Evolutionary conservation across 2,113 vertebrate genomes (phyloP).

Genomic region (Bostrychus sinensis): DNA sequence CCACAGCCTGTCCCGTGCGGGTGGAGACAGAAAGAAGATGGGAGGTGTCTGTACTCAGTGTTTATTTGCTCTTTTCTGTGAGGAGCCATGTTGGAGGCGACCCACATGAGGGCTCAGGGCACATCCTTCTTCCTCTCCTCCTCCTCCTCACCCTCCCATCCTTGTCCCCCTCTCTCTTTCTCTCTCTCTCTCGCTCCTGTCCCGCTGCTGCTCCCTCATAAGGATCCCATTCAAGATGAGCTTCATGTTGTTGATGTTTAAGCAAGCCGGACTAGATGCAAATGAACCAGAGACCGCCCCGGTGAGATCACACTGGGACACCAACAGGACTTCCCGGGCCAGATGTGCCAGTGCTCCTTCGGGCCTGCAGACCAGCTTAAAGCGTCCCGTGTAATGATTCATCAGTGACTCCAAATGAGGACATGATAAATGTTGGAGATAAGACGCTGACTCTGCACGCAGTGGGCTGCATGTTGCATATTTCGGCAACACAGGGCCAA

Average conservation of each 20-base stretch:
- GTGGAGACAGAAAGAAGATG: slow-evolving; percentile 46
- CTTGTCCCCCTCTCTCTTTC: background rate
- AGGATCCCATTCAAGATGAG: slow-evolving; percentile 51
- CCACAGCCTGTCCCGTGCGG: slow-evolving; percentile 47
- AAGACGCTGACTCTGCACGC: background rate
- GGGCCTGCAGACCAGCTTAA: background rate
- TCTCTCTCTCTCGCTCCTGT: slow-evolving; percentile 1
- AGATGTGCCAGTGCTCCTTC: background rate
- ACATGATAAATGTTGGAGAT: background rate
- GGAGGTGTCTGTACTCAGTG: slow-evolving; percentile 55
- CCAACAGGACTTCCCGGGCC: slow-evolving; percentile 3
- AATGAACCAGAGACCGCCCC: slow-evolving; percentile 50
- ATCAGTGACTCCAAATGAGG: background rate
- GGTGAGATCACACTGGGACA: slow-evolving; percentile 46
- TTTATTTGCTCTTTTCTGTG: slow-evolving; percentile 79
- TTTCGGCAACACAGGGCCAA: too few species aligned
- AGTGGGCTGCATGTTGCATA: too few species aligned
- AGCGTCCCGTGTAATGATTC: background rate
- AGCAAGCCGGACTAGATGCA: slow-evolving; percentile 50
- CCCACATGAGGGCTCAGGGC: slow-evolving; percentile 73
- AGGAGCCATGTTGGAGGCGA: slow-evolving; percentile 67
- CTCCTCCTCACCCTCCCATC: slow-evolving; percentile 38
- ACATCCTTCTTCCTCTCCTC: slow-evolving; percentile 59
- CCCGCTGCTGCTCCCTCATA: slow-evolving; percentile 45
- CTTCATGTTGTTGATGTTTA: slow-evolving; percentile 47